These are phyloP conservation scores for Heterotis niloticus DNA, from an alignment of 2,113 vertebrate genomes.

Conservation along the genomic window DNA sequence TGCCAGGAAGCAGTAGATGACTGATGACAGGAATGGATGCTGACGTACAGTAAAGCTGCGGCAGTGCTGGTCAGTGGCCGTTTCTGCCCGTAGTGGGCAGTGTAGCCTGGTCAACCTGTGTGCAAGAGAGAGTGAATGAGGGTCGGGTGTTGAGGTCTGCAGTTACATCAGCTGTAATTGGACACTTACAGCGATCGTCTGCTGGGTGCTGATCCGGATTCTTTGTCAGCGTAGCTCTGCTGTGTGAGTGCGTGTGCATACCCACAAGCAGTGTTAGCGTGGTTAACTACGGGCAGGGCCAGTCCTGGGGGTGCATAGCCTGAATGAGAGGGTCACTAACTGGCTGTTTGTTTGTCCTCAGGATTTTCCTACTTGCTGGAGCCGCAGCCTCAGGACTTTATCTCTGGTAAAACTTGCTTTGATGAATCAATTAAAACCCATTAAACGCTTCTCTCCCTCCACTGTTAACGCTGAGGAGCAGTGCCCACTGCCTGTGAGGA, in stretches of 20 bases:
- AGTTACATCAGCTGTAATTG: background rate
- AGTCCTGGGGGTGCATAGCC: background rate
- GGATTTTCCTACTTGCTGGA: slow-evolving; percentile 65
- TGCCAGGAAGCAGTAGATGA: background rate
- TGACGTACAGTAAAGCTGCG: background rate
- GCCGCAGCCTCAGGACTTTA: slow-evolving; percentile 57
- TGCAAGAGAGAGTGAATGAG: slow-evolving; percentile 6
- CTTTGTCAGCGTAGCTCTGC: background rate
- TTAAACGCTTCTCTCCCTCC: slow-evolving; percentile 26
- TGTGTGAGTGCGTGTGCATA: background rate
- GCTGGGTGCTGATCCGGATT: background rate
- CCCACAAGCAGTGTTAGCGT: background rate
- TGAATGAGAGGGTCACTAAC: slow-evolving; percentile 43
- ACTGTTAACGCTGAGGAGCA: slow-evolving; percentile 45
- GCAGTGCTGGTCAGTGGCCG: background rate
- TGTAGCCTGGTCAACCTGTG: slow-evolving; percentile 21
- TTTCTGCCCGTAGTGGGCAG: background rate
- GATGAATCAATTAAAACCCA: slow-evolving; percentile 25
- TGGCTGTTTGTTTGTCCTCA: slow-evolving; percentile 52
- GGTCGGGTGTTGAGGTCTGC: background rate
- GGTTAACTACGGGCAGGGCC: background rate
- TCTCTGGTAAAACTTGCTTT: slow-evolving; percentile 57
- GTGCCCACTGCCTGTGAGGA: slow-evolving; percentile 7
- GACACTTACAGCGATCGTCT: background rate
- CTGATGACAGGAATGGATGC: background rate